Evolutionary conservation across 64 coral and sea anemone species (phyloP).

Genomic region (Montipora efflorescens): DNA sequence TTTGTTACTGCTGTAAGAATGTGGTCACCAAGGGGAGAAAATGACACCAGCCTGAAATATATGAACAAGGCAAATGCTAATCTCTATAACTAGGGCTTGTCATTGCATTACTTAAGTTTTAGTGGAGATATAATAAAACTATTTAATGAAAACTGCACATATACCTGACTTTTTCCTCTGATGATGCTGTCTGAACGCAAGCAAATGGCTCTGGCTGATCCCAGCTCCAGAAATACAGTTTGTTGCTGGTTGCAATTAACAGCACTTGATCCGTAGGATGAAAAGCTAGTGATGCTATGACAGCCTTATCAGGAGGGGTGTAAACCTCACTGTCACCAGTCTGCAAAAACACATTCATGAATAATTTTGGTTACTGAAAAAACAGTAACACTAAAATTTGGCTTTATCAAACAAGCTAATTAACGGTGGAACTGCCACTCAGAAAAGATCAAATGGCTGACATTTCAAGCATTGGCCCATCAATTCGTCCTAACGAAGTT

Average conservation of each 20-base stretch:
- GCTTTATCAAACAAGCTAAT: too few species aligned
- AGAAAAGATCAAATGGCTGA: too few species aligned
- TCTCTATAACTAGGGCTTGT: too few species aligned
- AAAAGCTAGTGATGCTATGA: constrained; percentile 88
- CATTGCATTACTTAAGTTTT: too few species aligned
- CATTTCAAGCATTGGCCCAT: too few species aligned
- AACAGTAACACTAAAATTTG: too few species aligned
- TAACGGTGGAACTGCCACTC: too few species aligned
- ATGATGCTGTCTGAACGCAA: constrained; percentile 72
- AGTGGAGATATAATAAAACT: too few species aligned
- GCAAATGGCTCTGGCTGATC: constrained; percentile 80
- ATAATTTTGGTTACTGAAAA: not conserved
- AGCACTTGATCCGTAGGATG: constrained; percentile 88
- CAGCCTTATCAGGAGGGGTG: constrained; percentile 80
- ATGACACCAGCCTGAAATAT: constrained; percentile 74
- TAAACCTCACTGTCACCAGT: constrained; percentile 80
- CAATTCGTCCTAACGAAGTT: too few species aligned
- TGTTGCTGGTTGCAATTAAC: constrained; percentile 86
- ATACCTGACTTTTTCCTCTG: constrained; percentile 88
- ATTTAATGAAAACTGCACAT: too few species aligned
- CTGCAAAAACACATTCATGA: not conserved
- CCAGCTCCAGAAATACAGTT: constrained; percentile 91
- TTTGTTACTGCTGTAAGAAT: constrained; percentile 95
- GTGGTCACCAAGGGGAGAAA: constrained; percentile 89
- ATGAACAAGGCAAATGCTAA: too few species aligned